phyloP scores from a whole-genome alignment of 1,140 invertebrate genomes.

The Trichoplusia ni region DNA sequence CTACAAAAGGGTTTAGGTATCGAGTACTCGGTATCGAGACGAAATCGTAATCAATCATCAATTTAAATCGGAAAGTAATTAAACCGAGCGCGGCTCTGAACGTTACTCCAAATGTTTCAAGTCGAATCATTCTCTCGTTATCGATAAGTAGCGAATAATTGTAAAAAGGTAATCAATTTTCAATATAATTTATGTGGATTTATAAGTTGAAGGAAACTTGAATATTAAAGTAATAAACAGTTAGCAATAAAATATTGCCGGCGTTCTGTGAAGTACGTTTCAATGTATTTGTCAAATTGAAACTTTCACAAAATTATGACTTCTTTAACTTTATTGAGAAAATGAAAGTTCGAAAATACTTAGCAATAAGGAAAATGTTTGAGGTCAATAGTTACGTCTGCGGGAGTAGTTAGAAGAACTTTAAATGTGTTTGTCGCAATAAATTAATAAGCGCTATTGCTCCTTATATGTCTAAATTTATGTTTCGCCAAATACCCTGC shows the following conservation, averaged over 20 bases:
- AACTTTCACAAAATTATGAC: too few species aligned
- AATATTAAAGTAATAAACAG: not conserved
- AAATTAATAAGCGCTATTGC: too few species aligned
- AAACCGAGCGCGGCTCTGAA: constrained; percentile 15
- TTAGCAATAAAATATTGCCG: not conserved
- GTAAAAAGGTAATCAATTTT: constrained; percentile 19
- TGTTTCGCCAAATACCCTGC: too few species aligned
- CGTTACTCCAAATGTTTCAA: not conserved
- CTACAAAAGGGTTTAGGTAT: not conserved
- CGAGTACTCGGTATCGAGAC: not conserved
- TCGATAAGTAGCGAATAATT: constrained; percentile 14
- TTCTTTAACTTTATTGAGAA: too few species aligned
- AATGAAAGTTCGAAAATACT: too few species aligned
- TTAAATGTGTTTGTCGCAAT: too few species aligned
- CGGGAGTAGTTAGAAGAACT: too few species aligned
- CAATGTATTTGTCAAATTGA: too few species aligned
- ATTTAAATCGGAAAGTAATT: constrained; percentile 34
- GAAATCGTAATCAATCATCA: constrained; percentile 32
- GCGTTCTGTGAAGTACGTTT: too few species aligned
- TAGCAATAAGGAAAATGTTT: too few species aligned
- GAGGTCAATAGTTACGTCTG: too few species aligned
- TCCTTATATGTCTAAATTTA: too few species aligned
- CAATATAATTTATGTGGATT: not conserved
- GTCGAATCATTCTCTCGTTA: constrained; percentile 9
- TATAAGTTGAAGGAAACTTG: not conserved